A percentile compares a stretch with the other conserved stretches of the same genome.
Evolutionary conservation across 2,888 invertebrate species (phyloP).

Genomic region (Tachina fera): DNA sequence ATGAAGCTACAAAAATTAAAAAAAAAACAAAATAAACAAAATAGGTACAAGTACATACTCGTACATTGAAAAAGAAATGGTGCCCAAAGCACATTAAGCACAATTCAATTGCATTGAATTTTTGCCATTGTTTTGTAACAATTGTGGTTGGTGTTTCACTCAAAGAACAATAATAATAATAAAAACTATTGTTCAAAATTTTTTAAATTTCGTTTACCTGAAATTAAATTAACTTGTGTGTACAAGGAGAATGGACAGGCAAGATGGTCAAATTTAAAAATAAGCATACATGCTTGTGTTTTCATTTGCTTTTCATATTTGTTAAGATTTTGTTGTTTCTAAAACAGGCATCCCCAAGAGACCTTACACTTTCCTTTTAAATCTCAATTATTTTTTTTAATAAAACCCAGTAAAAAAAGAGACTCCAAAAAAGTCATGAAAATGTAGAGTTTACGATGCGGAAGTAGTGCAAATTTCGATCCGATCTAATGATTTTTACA

Average conservation of each 20-base stretch:
- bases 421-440: no score
- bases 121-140: constrained; percentile 47
- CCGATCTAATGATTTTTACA: no score
- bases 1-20: background rate
- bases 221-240: constrained; percentile 8
- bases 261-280: background rate
- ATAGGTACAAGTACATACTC: background rate
- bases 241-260: background rate
- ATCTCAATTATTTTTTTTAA: no score
- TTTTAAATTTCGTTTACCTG: constrained; percentile 14
- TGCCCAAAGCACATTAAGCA: constrained; percentile 64
- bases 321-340: background rate
- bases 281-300: background rate
- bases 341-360: background rate
- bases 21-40: constrained; percentile 4
- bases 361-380: no score
- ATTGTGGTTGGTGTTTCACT: constrained; percentile 52
- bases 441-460: no score
- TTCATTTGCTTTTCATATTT: background rate
- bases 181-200: constrained; percentile 53
- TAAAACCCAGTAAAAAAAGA: no score
- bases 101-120: constrained; percentile 66
- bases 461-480: no score
- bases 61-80: constrained; percentile 51
- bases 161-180: constrained; percentile 23